Conservation (phyloP, 1,140 invertebrate species). For the Phocides pigmalion region DNA sequence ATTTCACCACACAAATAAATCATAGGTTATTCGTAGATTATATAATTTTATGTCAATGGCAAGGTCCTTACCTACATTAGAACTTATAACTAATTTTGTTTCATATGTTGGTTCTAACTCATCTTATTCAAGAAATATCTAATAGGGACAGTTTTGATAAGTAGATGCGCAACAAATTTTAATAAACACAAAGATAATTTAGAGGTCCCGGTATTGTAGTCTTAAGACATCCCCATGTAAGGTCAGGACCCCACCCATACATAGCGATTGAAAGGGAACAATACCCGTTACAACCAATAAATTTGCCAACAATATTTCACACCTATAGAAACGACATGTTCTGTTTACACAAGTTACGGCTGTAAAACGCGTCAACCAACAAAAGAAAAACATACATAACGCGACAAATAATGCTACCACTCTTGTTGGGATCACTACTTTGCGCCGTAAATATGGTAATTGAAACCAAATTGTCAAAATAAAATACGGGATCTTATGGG, state of each 20-base stretch:
- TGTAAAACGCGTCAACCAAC: slow-evolving; percentile 78
- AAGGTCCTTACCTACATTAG: slow-evolving; percentile 44
- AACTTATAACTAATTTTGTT: neutral
- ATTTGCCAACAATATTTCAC: slow-evolving; percentile 77
- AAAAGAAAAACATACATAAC: slow-evolving; percentile 78
- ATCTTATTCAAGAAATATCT: too few species aligned
- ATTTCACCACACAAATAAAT: slow-evolving; percentile 83
- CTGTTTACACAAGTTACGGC: slow-evolving; percentile 80
- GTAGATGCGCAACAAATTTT: slow-evolving; percentile 25
- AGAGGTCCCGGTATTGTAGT: slow-evolving; percentile 31
- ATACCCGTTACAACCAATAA: slow-evolving; percentile 72
- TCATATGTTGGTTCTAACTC: neutral
- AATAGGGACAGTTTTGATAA: neutral
- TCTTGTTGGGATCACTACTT: slow-evolving; percentile 64
- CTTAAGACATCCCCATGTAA: slow-evolving; percentile 39
- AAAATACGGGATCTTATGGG: slow-evolving; percentile 57
- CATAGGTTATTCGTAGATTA: slow-evolving; percentile 71
- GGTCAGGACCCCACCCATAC: slow-evolving; percentile 47
- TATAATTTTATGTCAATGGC: slow-evolving; percentile 71
- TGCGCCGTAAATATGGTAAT: slow-evolving; percentile 68
- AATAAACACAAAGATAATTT: slow-evolving; percentile 18
- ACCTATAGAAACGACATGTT: slow-evolving; percentile 67
- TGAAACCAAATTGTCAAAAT: slow-evolving; percentile 76
- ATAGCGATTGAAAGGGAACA: slow-evolving; percentile 58
- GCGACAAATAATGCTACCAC: slow-evolving; percentile 61